A percentile compares a stretch with the other conserved stretches of the same genome.
Evolutionary conservation across 2,888 invertebrate species (phyloP).

Genomic region (Metellina segmentata): DNA sequence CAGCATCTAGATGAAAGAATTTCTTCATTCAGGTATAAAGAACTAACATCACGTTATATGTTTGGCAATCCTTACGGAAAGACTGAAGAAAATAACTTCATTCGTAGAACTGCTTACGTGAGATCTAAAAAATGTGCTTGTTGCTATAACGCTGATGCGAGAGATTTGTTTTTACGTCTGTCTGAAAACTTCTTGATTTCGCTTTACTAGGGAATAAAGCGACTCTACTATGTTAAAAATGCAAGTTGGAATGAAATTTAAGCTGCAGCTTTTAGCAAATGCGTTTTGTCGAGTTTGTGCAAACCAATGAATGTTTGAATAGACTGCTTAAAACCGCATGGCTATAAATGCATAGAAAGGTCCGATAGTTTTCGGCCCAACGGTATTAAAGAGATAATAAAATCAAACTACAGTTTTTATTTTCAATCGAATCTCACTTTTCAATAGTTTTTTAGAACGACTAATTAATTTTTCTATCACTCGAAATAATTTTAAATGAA

Average conservation of each 20-base stretch:
- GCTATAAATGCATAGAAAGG: no score
- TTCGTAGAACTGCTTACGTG: slow-evolving; percentile 59
- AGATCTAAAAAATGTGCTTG: slow-evolving; percentile 24
- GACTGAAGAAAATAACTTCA: not conserved
- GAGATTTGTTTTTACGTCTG: slow-evolving; percentile 28
- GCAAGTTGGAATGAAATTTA: not conserved
- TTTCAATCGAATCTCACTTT: not conserved
- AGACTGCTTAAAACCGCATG: no score
- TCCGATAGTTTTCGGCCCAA: no score
- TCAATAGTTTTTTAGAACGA: not conserved
- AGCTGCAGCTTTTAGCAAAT: not conserved
- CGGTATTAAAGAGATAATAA: no score
- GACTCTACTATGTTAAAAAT: slow-evolving; percentile 26
- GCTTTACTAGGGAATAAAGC: slow-evolving; percentile 11
- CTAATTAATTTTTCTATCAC: no score
- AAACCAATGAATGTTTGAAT: no score
- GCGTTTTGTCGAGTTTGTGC: not conserved
- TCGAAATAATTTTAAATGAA: no score
- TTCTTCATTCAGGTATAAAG: slow-evolving; percentile 37
- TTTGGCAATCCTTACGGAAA: slow-evolving; percentile 13
- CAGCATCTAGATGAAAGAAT: slow-evolving; percentile 44
- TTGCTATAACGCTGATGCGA: slow-evolving; percentile 31
- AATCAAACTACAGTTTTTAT: not conserved
- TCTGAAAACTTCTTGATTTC: not conserved
- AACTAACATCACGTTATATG: slow-evolving; percentile 57